Evolutionary conservation across 2,797 vertebrate genomes (phyloP), one percentile per base, ranked within the genome.

Genomic region (Poliocrania exsul): DNA sequence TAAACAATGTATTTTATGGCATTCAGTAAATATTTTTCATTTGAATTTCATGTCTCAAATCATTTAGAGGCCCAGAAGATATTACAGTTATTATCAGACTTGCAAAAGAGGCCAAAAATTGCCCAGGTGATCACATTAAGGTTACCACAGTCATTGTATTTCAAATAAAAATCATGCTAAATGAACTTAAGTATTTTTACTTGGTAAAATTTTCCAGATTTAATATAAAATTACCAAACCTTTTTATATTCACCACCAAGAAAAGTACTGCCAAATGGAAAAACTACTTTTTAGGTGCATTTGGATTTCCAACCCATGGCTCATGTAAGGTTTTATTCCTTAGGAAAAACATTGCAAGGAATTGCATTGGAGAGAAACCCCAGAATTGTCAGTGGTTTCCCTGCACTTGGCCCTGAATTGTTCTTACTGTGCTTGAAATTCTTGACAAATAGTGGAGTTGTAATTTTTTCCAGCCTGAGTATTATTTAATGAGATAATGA

Each of bases 401-500:
- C 67, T 51, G 10, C 31, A 67, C 62, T 90, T 33, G 10, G 42
- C 80, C 70, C 70, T 56, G 25, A 33, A n/a, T 23, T 50, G 21
- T 24, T 20, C 46, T 75, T 20, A 53, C 23, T 60, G 47, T 83
- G 44, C 42, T 70, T 49, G 81, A 90, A 81, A 42, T 60, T 60
- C 83, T 46, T 85, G 67, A 60, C 67, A 86, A 90, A 86, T 10
- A 47, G n/a, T 4, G 0, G 65, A 57, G 26, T 49, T 62, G 31
- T 80, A 77, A n/a, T 67, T 94, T 97, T 97, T 94, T 81, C 77
- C 91, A 94, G 42, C 35, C 77, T 87, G 67, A 91, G 37, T 65
- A 49, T 66, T 88, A 33, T 95, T 97, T 96, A 95, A 96, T 92
- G 90, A 96, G 90, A 82, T 94, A 96, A 97, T 81, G 93, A 88